phyloP scores from a whole-genome alignment of 2,888 invertebrate genomes.

The Dolomedes plantarius region DNA sequence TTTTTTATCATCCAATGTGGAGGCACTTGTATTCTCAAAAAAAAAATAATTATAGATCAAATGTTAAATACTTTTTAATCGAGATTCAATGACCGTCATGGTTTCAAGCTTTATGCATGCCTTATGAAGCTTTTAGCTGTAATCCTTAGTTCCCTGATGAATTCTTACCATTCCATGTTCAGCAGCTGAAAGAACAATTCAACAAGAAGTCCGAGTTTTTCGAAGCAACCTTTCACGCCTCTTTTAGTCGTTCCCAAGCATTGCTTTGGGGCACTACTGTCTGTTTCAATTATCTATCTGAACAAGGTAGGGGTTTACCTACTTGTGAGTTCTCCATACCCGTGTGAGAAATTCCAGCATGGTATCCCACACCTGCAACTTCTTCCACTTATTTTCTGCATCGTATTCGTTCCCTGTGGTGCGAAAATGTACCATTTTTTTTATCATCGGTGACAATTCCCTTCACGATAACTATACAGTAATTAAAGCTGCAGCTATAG shows the following conservation, averaged over 20 bases:
- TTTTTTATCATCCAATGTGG: too few species aligned
- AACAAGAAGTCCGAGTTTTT: constrained; percentile 57
- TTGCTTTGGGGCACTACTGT: constrained; percentile 52
- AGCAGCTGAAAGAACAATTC: constrained; percentile 61
- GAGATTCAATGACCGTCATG: background rate
- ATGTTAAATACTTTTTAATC: too few species aligned
- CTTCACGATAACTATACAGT: too few species aligned
- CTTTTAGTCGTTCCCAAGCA: constrained; percentile 62
- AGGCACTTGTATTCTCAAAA: too few species aligned
- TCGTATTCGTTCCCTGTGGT: too few species aligned
- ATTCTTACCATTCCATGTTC: constrained; percentile 69
- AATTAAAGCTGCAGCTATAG: too few species aligned
- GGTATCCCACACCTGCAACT: constrained; percentile 41
- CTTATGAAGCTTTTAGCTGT: constrained; percentile 60
- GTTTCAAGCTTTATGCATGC: constrained; percentile 33
- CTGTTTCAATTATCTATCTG: constrained; percentile 50
- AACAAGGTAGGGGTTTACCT: constrained; percentile 64
- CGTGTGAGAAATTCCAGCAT: constrained; percentile 60
- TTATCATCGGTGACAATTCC: too few species aligned
- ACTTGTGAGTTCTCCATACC: constrained; percentile 52
- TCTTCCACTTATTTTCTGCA: constrained; percentile 16
- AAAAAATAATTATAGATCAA: too few species aligned
- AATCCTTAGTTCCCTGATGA: constrained; percentile 68
- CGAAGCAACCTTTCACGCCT: constrained; percentile 40
- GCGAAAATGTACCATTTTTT: too few species aligned